Conservation (phyloP, 2,888 invertebrate species). For the Chydorus sphaericus region DNA sequence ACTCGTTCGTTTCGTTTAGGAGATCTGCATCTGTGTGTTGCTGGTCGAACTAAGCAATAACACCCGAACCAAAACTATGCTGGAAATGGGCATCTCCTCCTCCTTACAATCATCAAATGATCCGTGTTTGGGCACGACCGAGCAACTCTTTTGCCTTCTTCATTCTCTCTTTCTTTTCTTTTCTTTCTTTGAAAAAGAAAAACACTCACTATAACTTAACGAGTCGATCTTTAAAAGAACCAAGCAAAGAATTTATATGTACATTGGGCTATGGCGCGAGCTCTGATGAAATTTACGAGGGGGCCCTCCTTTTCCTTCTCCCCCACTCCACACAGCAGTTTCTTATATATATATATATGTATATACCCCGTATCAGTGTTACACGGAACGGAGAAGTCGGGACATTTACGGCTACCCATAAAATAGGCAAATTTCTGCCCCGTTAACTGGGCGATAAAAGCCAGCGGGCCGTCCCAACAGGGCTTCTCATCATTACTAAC, state of each 20-base stretch:
- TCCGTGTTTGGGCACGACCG: conserved; percentile 6
- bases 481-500: neutral
- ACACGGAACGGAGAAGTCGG: no score
- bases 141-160: no score
- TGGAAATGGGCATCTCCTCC: neutral
- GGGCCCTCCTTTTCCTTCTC: neutral
- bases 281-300: conserved; percentile 3
- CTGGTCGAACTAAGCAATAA: neutral
- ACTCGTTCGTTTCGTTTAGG: neutral
- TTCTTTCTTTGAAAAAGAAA: no score
- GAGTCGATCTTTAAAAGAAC: no score
- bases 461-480: neutral
- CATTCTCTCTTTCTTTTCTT: no score
- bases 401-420: conserved; percentile 1
- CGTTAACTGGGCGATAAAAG: conserved; percentile 5
- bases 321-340: neutral
- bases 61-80: neutral
- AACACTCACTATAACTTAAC: no score
- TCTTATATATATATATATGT: no score
- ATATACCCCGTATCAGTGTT: neutral
- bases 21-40: neutral
- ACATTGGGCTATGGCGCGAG: no score
- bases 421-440: conserved; percentile 4
- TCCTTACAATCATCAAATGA: conserved; percentile 3
- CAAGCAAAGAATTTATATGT: no score